Base-by-base conservation (phyloP, 2,888 invertebrate genomes). In the Calameuta pallipes region DNA sequence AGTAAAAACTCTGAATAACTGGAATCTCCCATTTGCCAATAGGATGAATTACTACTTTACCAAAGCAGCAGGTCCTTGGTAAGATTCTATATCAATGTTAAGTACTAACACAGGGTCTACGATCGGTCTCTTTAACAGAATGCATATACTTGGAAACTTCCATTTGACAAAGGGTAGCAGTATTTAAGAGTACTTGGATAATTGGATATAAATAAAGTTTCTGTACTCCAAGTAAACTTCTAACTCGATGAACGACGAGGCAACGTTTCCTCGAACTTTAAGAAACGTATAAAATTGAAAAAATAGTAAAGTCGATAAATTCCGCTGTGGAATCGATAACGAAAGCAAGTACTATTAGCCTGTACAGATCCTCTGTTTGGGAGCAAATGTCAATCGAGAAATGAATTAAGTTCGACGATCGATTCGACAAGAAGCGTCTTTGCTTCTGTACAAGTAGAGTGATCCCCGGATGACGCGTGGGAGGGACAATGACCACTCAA, bases 1-100 rank as follows among this genome's bases (percentile, higher is more conserved):
- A 87, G 79, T 37, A 90, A 81, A 33, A 87, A 87, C 30, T 90
- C 89, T 3, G 85, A 82, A 77, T 88, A 89, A 76, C 84, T 85
- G 3, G 87, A 81, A 73, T 91, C 88, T n/a, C 87, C 87, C 88
- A 90, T 90, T 83, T 81, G 34, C 71, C 71, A 71, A 13, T 12
- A 34, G 71, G 13, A 23, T 31, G 31, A 34, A 4, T 31, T 23
- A 33, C 33, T 71, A 31, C 31, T 34, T 71, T 31, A 56, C 23
- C 23, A 56, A 56, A 23, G 56, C 56, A 2, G 56, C 23, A 23
- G 56, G 23, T 56, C 23, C 56, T 56, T 15, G 23, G 23, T 56
- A 56, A 56, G 56, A 56, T 81, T 13, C 30, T 75, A 74, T 77
- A n/a, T 77, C 37, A 37, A 56, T 56, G 23, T 56, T 56, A 56